Evolutionary conservation across 2,113 vertebrate species (phyloP).

Genomic region (Aphyosemion australe): DNA sequence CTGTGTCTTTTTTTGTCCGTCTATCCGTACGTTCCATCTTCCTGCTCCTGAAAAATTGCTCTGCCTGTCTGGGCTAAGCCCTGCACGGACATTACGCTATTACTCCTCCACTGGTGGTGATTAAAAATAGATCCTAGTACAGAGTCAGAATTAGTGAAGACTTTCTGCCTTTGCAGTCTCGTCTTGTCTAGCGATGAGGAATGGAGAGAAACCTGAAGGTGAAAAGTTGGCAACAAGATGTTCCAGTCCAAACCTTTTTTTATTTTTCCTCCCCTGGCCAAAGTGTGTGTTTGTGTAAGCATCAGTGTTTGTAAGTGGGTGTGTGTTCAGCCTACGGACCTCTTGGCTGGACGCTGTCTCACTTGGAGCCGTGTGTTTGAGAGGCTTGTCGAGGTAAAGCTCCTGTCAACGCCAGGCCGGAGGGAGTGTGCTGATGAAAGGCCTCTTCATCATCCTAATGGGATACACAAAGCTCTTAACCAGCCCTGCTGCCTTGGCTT

Average conservation of each 20-base stretch:
- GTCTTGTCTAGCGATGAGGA: slow-evolving; percentile 35
- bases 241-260: slow-evolving; percentile 20
- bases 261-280: not conserved
- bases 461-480: slow-evolving; percentile 80
- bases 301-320: slow-evolving; percentile 45
- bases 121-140: slow-evolving; percentile 73
- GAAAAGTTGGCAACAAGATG: slow-evolving; percentile 48
- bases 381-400: slow-evolving; percentile 79
- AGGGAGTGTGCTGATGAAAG: slow-evolving; percentile 80
- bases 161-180: slow-evolving; percentile 41
- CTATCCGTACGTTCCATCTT: slow-evolving; percentile 40
- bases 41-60: slow-evolving; percentile 67
- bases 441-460: slow-evolving; percentile 83
- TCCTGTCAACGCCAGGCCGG: slow-evolving; percentile 74
- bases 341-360: slow-evolving; percentile 67
- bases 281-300: slow-evolving; percentile 27
- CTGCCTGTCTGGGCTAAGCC: slow-evolving; percentile 64
- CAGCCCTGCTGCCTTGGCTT: slow-evolving; percentile 69
- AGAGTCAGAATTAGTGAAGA: slow-evolving; percentile 66
- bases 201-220: slow-evolving; percentile 27
- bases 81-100: slow-evolving; percentile 50
- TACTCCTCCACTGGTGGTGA: slow-evolving; percentile 57
- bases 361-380: slow-evolving; percentile 71
- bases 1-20: slow-evolving; percentile 42
- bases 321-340: slow-evolving; percentile 53